Evolutionary conservation across 2,797 vertebrate genomes (phyloP), one percentile per base, ranked within the genome.

Genomic region (Crenuchus spilurus): DNA sequence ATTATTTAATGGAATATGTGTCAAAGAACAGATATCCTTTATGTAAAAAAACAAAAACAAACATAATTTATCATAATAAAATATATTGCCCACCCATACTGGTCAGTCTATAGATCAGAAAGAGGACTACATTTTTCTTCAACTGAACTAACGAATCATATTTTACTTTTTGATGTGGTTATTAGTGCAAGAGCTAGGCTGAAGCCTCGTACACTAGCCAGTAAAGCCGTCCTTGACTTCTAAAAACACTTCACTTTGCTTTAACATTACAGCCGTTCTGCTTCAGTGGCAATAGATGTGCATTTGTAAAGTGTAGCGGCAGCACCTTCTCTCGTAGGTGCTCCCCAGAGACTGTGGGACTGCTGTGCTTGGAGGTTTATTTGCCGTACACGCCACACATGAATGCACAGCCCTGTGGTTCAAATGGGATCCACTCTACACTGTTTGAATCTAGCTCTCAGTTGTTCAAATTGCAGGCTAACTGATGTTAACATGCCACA

Each of bases 241-340:
- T 64, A 70, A 77, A n/a, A 72, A 78, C 31, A 18, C 68, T 54
- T 63, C 37, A 81, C 70, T 72, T 75, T 75, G 71, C 81, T 76
- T 88, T 67, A 51, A 71, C 46, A 62, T 71, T 83, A 88, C 88
- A 87, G 82, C 84, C 79, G 90, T 91, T 91, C 87, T 90, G 88
- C 87, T 90, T 78, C 83, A 89, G 8, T 90, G 89, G 87, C 88
- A 89, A 91, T 90, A 87, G 76, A 92, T 92, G 91, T 91, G 88
- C 89, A 92, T 91, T 85, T 89, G 85, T 91, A 88, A 89, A 77
- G 78, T 84, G 83, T 79, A 26, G 55, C 11, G 7, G 54, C 26
- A 11, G 75, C 37, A 8, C 71, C 83, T 84, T 90, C 75, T 85
- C 84, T 81, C 83, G 55, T 62, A 84, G 87, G 78, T 80, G 86